These are phyloP conservation scores for Peromyscus californicus DNA, from an alignment of 2,113 vertebrate genomes.

Conservation along the genomic window DNA sequence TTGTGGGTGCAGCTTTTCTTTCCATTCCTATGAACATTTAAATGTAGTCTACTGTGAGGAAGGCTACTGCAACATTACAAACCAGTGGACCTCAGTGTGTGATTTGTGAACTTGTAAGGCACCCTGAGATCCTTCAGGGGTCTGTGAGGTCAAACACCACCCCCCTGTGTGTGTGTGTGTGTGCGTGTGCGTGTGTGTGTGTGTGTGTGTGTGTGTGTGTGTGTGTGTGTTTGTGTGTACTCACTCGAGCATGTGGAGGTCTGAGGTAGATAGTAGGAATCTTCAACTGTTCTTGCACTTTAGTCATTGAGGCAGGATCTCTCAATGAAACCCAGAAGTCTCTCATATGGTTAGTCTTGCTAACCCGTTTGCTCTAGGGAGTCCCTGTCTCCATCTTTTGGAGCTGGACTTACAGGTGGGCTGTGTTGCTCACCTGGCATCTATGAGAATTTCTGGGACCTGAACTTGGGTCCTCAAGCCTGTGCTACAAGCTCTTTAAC, in stretches of 20 bases:
- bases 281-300: not conserved
- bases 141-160: not conserved
- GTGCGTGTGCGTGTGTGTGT: not conserved
- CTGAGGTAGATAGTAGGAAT: not conserved
- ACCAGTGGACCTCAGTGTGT: not conserved
- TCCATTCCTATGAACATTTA: not conserved
- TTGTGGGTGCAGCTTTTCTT: not conserved
- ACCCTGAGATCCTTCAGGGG: not conserved
- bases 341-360: not conserved
- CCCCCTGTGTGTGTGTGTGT: not conserved
- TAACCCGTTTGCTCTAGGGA: not conserved
- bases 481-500: not conserved
- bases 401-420: not conserved
- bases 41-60: not conserved
- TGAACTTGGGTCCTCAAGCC: not conserved
- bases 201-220: not conserved
- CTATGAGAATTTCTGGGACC: not conserved
- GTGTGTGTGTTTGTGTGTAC: not conserved
- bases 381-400: not conserved
- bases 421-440: not conserved
- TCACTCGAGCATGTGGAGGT: not conserved
- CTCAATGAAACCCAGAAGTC: not conserved
- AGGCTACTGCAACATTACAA: not conserved
- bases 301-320: not conserved
- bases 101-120: not conserved